Evolutionary conservation across 1,140 invertebrate species (phyloP).

Genomic region (Luehdorfia chinensis): DNA sequence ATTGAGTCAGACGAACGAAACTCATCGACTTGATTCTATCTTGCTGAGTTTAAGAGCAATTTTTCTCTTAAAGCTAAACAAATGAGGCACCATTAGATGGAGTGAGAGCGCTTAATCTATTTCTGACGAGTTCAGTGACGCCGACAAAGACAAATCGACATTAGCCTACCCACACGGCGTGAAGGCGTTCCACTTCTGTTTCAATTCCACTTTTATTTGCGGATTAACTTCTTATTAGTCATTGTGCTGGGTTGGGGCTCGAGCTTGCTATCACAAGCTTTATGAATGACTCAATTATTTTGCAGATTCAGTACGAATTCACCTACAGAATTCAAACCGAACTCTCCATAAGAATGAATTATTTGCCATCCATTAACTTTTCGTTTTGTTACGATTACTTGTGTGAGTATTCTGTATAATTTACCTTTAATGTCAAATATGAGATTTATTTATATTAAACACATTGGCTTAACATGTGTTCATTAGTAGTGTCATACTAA

Average conservation of each 20-base stretch:
- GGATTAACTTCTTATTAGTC: slow-evolving; percentile 77
- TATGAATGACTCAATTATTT: slow-evolving; percentile 76
- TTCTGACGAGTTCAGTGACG: slow-evolving; percentile 76
- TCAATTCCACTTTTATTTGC: slow-evolving; percentile 77
- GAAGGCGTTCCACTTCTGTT: slow-evolving; percentile 72
- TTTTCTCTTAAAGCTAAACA: slow-evolving; percentile 77
- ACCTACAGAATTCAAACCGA: slow-evolving; percentile 45
- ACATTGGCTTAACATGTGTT: slow-evolving; percentile 33
- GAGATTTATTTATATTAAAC: slow-evolving; percentile 5
- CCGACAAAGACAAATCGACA: slow-evolving; percentile 76
- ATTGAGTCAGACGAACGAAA: slow-evolving; percentile 68
- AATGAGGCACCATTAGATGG: slow-evolving; percentile 75
- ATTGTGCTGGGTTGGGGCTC: slow-evolving; percentile 59
- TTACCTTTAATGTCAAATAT: slow-evolving; percentile 7
- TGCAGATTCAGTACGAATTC: slow-evolving; percentile 55
- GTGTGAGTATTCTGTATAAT: slow-evolving; percentile 2
- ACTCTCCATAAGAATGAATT: slow-evolving; percentile 40
- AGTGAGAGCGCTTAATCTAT: slow-evolving; percentile 77
- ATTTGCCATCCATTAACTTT: slow-evolving; percentile 40
- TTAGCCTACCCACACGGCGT: slow-evolving; percentile 74
- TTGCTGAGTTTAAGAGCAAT: slow-evolving; percentile 69
- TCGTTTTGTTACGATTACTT: slow-evolving; percentile 24
- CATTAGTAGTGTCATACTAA: slow-evolving; percentile 29
- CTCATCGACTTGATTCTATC: slow-evolving; percentile 71
- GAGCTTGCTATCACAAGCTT: slow-evolving; percentile 66